Evolutionary conservation across 2,888 invertebrate species (phyloP).

Genomic region (Parapristionchus giblindavisi): DNA sequence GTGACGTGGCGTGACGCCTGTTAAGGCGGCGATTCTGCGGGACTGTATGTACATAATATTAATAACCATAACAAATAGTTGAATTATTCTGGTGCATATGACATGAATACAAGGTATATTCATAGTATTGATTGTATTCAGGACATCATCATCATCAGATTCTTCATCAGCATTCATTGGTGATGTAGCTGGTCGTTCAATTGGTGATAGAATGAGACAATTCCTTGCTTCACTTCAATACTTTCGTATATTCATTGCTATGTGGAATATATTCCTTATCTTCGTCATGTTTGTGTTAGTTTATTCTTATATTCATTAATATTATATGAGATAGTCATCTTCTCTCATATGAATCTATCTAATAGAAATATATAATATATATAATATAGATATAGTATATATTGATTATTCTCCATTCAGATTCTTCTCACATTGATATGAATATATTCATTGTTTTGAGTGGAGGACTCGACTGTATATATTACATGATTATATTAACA

Average conservation of each 20-base stretch:
- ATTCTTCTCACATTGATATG: conserved; percentile 59
- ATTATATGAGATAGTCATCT: not conserved
- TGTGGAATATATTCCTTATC: conserved; percentile 73
- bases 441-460: too few species aligned
- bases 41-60: too few species aligned
- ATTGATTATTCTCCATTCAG: conserved; percentile 37
- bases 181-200: conserved; percentile 34
- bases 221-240: conserved; percentile 46
- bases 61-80: too few species aligned
- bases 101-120: too few species aligned
- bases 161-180: conserved; percentile 17
- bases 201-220: conserved; percentile 33
- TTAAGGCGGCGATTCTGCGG: too few species aligned
- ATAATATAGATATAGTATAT: not conserved
- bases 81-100: too few species aligned
- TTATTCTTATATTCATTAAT: conserved; percentile 8
- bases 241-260: conserved; percentile 71
- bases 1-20: too few species aligned
- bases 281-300: conserved; percentile 73
- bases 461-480: too few species aligned
- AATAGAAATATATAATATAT: too few species aligned
- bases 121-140: too few species aligned
- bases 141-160: conserved; percentile 18
- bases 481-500: too few species aligned
- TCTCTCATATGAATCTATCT: not conserved